Evolutionary conservation across 2,888 invertebrate genomes (phyloP), one percentile per base, ranked within the genome.

Genomic region (Eulithis prunata): DNA sequence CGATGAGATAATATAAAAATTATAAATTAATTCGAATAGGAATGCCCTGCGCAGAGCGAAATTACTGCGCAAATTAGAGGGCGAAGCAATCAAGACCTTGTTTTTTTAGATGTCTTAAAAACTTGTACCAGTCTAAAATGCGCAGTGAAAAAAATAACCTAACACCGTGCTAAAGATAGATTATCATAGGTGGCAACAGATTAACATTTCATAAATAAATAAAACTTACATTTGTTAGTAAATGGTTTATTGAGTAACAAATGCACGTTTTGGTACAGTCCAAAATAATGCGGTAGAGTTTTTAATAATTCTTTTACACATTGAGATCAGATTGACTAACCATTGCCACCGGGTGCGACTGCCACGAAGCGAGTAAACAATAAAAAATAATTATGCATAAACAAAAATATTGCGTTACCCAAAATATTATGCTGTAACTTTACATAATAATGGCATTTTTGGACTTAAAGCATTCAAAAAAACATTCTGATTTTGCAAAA

Each of bases 11-110:
- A 81, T 78, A 79, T 79, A 21, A 21, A n/a, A 21, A 21, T 21
- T 21, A 21, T 21, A 82, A 76, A 73, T 74, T 82, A 87, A 83
- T 84, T 84, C 85, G 85, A 88, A 81, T 86, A 88, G 89, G 86
- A 87, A 84, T 79, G 83, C 89, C 78, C 91, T 85, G 87, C 86
- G 87, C 86, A 87, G 91, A 87, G 89, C 86, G 74, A 82, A 79
- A 64, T 38, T 57, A 51, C 28, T 49, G 12, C 47, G 56, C 58
- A 58, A 12, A 21, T 57, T 58, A 64, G 64, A 41, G 12, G 62
- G 56, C 45, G 62, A 62, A 59, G 13, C 36, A 43, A 11, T 64
- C 60, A 45, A 21, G 53, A 59, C 49, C 59, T 65, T 58, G n/a
- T 62, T 63, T 46, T 11, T 62, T 54, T 57, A 64, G 61, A 64